phyloP scores from a whole-genome alignment of 2,113 vertebrate genomes.

The Mohoua ochrocephala region DNA sequence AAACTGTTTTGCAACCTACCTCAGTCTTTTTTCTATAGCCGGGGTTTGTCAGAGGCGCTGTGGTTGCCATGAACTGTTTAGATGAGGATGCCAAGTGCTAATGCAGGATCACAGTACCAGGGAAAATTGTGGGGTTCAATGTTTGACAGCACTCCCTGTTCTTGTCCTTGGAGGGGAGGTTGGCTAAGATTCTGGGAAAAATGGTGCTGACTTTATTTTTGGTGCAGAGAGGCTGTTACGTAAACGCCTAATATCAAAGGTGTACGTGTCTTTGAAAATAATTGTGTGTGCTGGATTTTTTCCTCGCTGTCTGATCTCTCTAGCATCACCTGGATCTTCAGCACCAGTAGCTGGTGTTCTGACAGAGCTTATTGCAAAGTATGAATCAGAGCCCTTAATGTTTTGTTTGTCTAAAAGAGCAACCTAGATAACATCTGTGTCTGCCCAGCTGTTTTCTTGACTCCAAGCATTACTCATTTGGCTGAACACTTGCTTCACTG shows the following conservation, averaged over 20 bases:
- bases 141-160: not conserved
- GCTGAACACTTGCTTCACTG: not conserved
- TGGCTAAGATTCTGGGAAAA: not conserved
- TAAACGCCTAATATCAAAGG: not conserved
- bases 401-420: not conserved
- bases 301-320: not conserved
- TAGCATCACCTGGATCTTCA: not conserved
- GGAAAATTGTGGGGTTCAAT: not conserved
- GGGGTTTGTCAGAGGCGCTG: not conserved
- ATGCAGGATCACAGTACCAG: not conserved
- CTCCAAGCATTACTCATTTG: not conserved
- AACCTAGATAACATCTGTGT: not conserved
- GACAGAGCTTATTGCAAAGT: not conserved
- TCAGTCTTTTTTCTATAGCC: not conserved
- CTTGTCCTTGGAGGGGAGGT: not conserved
- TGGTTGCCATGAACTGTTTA: not conserved
- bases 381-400: not conserved
- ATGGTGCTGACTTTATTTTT: not conserved
- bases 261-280: not conserved
- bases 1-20: not conserved
- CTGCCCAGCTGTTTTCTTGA: not conserved
- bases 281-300: not conserved
- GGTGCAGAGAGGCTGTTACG: not conserved
- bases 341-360: not conserved
- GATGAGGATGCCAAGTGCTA: not conserved